Conservation (phyloP, 2,113 vertebrate genomes). For the Eira barbara region DNA sequence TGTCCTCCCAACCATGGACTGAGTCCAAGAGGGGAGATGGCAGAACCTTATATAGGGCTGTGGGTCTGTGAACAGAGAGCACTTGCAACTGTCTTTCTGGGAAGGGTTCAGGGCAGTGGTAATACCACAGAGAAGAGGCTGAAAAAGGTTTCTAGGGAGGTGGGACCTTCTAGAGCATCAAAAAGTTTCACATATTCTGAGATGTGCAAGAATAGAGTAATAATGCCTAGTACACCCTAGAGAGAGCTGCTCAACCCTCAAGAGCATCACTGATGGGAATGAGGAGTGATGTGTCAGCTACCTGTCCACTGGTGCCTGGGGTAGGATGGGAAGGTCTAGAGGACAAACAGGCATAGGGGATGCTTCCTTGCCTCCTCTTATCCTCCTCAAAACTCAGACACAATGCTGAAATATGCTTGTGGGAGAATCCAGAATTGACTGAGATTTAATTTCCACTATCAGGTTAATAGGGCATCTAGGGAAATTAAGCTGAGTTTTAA, state of each 20-base stretch:
- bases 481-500: slow-evolving; percentile 42
- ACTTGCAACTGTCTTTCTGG: background rate
- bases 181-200: background rate
- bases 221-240: background rate
- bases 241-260: background rate
- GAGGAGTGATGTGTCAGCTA: background rate
- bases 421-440: background rate
- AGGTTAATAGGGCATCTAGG: slow-evolving; percentile 7
- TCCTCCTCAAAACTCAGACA: background rate
- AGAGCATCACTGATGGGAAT: background rate
- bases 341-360: background rate
- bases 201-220: background rate
- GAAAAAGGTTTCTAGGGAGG: background rate
- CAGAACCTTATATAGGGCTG: background rate
- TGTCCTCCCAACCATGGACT: background rate
- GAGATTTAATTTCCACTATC: background rate
- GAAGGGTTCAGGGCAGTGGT: background rate
- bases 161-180: background rate
- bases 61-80: background rate
- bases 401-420: background rate
- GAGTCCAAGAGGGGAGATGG: background rate
- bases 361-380: background rate
- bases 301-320: background rate
- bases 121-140: background rate
- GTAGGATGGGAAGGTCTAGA: background rate